phyloP scores from a whole-genome alignment of 2,113 vertebrate genomes.

The Sterrhoptilus dennistouni region DNA sequence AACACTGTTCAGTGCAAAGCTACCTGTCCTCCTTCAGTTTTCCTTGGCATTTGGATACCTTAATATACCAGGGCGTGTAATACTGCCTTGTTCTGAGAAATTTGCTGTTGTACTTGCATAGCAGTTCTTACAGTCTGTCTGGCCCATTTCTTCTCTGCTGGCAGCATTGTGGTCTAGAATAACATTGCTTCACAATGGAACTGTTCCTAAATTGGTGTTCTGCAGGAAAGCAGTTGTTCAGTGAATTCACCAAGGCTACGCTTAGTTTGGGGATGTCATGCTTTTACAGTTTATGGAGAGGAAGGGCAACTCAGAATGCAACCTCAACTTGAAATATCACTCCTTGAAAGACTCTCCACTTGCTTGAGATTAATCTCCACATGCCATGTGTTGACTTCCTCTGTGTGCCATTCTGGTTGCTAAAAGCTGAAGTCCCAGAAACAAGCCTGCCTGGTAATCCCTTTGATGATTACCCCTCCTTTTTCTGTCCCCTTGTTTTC shows the following conservation, averaged over 20 bases:
- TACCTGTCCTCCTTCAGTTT: not conserved
- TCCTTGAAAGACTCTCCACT: not conserved
- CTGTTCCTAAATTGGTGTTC: not conserved
- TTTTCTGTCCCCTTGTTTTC: not conserved
- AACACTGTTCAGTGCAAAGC: not conserved
- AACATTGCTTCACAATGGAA: not conserved
- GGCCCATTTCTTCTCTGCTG: not conserved
- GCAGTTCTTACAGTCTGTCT: not conserved
- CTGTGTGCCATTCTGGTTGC: not conserved
- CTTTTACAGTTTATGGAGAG: not conserved
- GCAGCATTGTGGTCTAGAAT: not conserved
- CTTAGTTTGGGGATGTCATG: not conserved
- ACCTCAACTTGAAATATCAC: not conserved
- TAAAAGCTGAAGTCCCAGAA: not conserved
- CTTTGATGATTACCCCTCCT: rapidly evolving
- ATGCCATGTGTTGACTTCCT: not conserved
- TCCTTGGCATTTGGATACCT: not conserved
- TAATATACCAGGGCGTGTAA: not conserved
- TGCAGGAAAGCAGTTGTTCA: not conserved
- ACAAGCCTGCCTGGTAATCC: not conserved
- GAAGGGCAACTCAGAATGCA: not conserved
- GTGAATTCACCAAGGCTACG: not conserved
- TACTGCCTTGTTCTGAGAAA: not conserved
- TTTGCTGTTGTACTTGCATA: not conserved
- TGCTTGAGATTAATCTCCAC: not conserved